A percentile compares a stretch with the other conserved stretches of the same genome.
These are phyloP conservation scores for Tetragnatha montana DNA, from an alignment of 2,888 invertebrate genomes.

Conservation along the genomic window DNA sequence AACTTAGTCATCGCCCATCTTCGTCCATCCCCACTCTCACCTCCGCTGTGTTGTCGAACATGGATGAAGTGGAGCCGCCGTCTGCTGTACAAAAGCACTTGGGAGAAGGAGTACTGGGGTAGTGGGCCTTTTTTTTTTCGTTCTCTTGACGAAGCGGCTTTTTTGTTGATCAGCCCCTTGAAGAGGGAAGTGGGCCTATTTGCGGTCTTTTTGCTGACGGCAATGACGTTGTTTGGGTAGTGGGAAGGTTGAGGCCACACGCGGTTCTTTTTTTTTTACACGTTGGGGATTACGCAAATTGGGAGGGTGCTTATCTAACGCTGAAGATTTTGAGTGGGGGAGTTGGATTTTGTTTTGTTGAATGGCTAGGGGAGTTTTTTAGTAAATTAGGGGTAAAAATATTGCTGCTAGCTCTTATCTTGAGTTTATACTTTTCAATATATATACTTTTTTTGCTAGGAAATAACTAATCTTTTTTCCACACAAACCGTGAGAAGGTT, in stretches of 20 bases:
- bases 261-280: neutral
- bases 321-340: too few relatives aligned
- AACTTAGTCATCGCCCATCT: slow-evolving; percentile 11
- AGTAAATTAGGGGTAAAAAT: too few relatives aligned
- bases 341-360: too few relatives aligned
- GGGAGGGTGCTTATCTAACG: too few relatives aligned
- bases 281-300: too few relatives aligned
- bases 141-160: slow-evolving; percentile 14
- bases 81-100: neutral
- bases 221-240: neutral
- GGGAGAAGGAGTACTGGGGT: neutral
- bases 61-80: slow-evolving; percentile 4
- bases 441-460: too few relatives aligned
- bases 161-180: slow-evolving; percentile 13
- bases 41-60: slow-evolving; percentile 17
- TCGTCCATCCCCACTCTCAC: neutral
- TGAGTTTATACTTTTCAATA: too few relatives aligned
- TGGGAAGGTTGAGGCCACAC: slow-evolving; percentile 27
- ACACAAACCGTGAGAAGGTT: too few relatives aligned
- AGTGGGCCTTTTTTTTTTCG: slow-evolving; percentile 1
- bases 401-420: too few relatives aligned
- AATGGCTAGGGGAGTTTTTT: too few relatives aligned
- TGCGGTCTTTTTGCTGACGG: slow-evolving; percentile 20
- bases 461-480: too few relatives aligned
- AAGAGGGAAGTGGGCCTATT: slow-evolving; percentile 53